Evolutionary conservation across 2,888 invertebrate species (phyloP), one percentile per base, ranked within the genome.

Genomic region (Argynnis bischoffii): DNA sequence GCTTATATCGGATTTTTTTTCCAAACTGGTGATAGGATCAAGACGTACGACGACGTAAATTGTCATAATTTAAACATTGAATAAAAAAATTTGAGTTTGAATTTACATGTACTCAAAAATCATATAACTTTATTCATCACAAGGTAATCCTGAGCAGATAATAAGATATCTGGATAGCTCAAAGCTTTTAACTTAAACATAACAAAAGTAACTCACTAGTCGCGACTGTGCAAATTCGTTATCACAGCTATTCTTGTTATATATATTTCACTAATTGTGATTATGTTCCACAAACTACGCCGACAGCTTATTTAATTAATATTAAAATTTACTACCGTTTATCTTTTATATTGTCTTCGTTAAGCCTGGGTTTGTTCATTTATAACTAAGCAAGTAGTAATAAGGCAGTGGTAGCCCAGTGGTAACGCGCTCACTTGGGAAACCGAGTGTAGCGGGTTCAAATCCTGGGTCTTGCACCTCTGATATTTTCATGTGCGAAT

Each of bases 141-240:
- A 41, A 2, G 35, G 1, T 47, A 59, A 26, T 14, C 0, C 21
- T 48, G 15, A 18, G 21, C 15, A 11, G 46, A 54, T 63, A 26
- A 26, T 26, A 26, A 26, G 26, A 3, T 26, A 26, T 26, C 4
- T 26, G 26, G 56, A 68, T 35, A 11, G 6, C 1, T 26, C 57
- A 47, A 57, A 57, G 67, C 71, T 70, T 64, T 13, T 74, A 2
- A 16, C 75, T 82, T 81, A 73, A 41, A 48, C 68, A 77, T 70
- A 21, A 51, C 57, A 61, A 70, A 35, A 74, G 69, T 74, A 76
- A 77, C 77, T 78, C 77, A 83, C 83, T 84, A 88, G 80, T 82
- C 82, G 82, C 84, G 81, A 83, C 79, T 89, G 87, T 85, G 88
- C 87, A 89, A 90, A 90, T 90, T 90, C 90, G 89, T 90, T 90